Conservation (phyloP, 2,888 invertebrate species). For the Erebia ligea region DNA sequence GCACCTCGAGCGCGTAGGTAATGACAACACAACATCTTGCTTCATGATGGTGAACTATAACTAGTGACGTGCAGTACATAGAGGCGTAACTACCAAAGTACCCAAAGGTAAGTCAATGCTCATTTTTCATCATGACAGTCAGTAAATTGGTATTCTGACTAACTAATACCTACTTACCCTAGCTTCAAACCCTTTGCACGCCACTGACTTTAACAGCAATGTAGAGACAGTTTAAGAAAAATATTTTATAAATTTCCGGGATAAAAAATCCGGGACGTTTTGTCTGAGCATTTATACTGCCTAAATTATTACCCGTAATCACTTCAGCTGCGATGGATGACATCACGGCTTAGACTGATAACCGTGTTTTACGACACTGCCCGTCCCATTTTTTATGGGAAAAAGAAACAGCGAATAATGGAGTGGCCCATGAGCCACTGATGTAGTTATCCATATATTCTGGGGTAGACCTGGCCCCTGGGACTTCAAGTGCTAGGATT, state of each 20-base stretch:
- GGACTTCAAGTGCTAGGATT: neutral
- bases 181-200: too few species aligned
- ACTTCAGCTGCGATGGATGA: constrained; percentile 12
- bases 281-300: neutral
- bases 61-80: too few species aligned
- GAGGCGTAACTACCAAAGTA: too few species aligned
- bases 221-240: neutral
- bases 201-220: too few species aligned
- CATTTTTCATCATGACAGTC: too few species aligned
- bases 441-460: neutral
- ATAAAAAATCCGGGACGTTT: neutral
- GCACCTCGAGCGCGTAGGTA: constrained; percentile 84
- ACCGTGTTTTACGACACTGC: neutral
- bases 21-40: constrained; percentile 52
- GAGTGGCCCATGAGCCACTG: neutral
- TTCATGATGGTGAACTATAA: neutral
- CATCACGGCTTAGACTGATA: constrained; percentile 11
- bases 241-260: neutral
- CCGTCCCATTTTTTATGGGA: constrained; percentile 15
- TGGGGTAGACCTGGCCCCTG: neutral
- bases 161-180: too few species aligned
- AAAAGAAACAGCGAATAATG: constrained; percentile 3
- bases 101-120: too few species aligned
- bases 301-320: constrained; percentile 13
- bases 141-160: too few species aligned